Evolutionary conservation across 2,888 invertebrate species (phyloP).

Genomic region (Agrotis clavis): DNA sequence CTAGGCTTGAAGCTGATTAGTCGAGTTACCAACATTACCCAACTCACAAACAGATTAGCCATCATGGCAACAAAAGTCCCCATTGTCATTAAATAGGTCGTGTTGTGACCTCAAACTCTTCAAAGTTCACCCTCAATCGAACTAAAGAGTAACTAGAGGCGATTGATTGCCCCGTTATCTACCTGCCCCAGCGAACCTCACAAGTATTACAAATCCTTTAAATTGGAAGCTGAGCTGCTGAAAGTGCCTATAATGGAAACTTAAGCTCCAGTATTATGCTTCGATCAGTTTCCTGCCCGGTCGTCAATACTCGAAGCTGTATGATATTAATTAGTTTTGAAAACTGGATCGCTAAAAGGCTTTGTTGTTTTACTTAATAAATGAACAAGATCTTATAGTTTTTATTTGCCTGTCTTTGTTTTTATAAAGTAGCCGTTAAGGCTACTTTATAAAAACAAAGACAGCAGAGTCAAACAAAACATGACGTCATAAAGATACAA

Average conservation of each 20-base stretch:
- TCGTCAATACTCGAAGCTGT: conserved; percentile 39
- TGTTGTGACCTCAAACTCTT: conserved; percentile 45
- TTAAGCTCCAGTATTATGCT: conserved; percentile 52
- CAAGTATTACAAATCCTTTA: conserved; percentile 51
- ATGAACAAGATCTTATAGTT: no score
- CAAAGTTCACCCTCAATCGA: conserved; percentile 42
- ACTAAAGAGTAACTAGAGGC: conserved; percentile 34
- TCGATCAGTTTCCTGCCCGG: conserved; percentile 34
- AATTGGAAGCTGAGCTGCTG: conserved; percentile 51
- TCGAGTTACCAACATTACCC: no score
- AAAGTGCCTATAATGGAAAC: conserved; percentile 58
- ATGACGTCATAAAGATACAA: not conserved
- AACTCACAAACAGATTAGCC: not conserved
- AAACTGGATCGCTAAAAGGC: conserved; percentile 19
- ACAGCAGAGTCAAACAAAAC: not conserved
- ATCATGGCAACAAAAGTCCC: conserved; percentile 5
- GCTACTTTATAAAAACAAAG: no score
- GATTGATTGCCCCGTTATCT: conserved; percentile 54
- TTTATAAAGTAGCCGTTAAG: no score
- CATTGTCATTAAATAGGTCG: conserved; percentile 26
- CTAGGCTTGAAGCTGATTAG: no score
- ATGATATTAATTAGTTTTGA: conserved; percentile 54
- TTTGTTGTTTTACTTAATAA: no score
- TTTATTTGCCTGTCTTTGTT: no score
- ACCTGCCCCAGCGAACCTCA: conserved; percentile 35